Evolutionary conservation across 2,888 invertebrate species (phyloP).

Genomic region (Glaucopsyche alexis): DNA sequence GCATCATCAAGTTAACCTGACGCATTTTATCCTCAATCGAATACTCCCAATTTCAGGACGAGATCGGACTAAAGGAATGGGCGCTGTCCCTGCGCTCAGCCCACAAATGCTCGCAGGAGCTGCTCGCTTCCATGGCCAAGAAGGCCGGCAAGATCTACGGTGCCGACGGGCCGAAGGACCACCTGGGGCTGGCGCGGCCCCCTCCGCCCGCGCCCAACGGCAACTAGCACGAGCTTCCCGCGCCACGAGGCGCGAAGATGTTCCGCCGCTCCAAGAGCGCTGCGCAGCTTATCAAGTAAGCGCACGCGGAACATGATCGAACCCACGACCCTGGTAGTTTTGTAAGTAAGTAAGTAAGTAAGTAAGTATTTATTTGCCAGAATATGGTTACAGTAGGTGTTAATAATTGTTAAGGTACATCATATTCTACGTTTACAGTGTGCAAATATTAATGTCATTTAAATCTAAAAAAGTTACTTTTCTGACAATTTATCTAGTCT

Average conservation of each 20-base stretch:
- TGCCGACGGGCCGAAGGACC: constrained; percentile 80
- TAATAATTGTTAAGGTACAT: too few relatives aligned
- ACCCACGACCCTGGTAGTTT: neutral
- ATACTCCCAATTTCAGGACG: constrained; percentile 84
- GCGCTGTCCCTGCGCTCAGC: constrained; percentile 96
- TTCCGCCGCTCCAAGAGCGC: constrained; percentile 80
- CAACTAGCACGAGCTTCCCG: constrained; percentile 77
- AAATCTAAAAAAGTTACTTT: too few relatives aligned
- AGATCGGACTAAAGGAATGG: constrained; percentile 99
- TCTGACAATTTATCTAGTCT: too few relatives aligned
- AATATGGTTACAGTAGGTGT: too few relatives aligned
- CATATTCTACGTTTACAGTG: too few relatives aligned
- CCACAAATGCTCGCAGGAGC: constrained; percentile 96
- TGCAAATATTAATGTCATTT: too few relatives aligned
- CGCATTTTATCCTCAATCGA: neutral
- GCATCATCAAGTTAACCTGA: too few relatives aligned
- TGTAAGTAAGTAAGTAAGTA: too few relatives aligned
- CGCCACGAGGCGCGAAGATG: constrained; percentile 77
- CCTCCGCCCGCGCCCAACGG: constrained; percentile 62
- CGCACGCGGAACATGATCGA: constrained; percentile 13
- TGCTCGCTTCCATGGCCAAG: constrained; percentile 97
- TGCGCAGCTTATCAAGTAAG: constrained; percentile 77
- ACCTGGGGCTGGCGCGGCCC: constrained; percentile 50
- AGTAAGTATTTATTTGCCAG: too few relatives aligned
- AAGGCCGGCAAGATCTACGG: constrained; percentile 99